Percentiles rank a stretch among this genome's conserved stretches.
Evolutionary conservation across 2,888 invertebrate species (phyloP).

Genomic region (Lampropteryx suffumata): DNA sequence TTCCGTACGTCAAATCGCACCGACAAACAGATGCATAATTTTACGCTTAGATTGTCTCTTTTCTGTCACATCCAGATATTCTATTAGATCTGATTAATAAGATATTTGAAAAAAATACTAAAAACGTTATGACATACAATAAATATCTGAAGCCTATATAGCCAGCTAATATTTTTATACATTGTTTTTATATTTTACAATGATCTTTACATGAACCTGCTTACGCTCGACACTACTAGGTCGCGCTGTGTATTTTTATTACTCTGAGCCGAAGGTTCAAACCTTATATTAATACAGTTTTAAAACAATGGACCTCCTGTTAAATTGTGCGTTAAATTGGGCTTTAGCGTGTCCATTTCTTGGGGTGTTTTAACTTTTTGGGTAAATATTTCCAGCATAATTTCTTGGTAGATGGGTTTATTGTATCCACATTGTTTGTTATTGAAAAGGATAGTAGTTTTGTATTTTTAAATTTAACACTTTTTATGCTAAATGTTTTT

Average conservation of each 20-base stretch:
- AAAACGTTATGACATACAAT: too few species aligned
- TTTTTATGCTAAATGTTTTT: too few species aligned
- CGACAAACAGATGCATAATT: too few species aligned
- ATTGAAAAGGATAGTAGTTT: background rate
- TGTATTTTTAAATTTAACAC: too few species aligned
- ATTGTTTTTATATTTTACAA: too few species aligned
- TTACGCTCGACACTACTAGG: background rate
- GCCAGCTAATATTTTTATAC: too few species aligned
- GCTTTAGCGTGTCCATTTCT: slow-evolving; percentile 2
- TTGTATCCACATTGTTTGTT: slow-evolving; percentile 5
- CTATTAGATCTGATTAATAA: too few species aligned
- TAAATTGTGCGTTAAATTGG: slow-evolving; percentile 12
- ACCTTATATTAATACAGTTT: background rate
- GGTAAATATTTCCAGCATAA: slow-evolving; percentile 10
- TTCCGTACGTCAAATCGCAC: too few species aligned
- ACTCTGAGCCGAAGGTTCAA: background rate
- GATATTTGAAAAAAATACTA: too few species aligned
- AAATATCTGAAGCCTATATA: too few species aligned
- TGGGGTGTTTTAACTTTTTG: slow-evolving; percentile 6
- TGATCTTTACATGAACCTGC: background rate
- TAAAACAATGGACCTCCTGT: slow-evolving; percentile 2
- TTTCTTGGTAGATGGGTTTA: slow-evolving; percentile 4
- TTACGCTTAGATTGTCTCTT: too few species aligned
- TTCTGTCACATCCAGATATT: too few species aligned
- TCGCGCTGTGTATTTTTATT: background rate